phyloP scores from a whole-genome alignment of 2,888 invertebrate species.

The Eueremaeus valkanovi region DNA sequence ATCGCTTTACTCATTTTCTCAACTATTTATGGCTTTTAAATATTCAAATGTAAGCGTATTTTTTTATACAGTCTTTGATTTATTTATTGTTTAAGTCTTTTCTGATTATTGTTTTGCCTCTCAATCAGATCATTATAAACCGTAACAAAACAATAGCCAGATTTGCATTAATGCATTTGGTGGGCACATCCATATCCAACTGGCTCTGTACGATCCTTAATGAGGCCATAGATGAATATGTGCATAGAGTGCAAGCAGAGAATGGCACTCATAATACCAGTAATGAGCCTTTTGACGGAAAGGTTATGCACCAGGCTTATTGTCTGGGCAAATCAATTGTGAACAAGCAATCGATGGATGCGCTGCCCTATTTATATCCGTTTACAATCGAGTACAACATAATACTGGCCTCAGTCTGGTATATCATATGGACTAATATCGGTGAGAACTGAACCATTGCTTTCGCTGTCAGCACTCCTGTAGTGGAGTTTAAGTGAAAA shows the following conservation, averaged over 20 bases:
- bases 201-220: conserved; percentile 73
- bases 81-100: conserved; percentile 38
- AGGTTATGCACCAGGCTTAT: background rate
- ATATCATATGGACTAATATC: conserved; percentile 70
- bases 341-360: conserved; percentile 42
- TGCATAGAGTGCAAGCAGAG: conserved; percentile 21
- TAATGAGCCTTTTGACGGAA: background rate
- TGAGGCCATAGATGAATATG: conserved; percentile 65
- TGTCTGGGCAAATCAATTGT: conserved; percentile 31
- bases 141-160: conserved; percentile 61
- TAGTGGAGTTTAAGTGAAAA: no score
- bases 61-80: background rate
- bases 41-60: conserved; percentile 74
- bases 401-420: conserved; percentile 71
- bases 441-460: conserved; percentile 54
- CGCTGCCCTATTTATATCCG: conserved; percentile 64
- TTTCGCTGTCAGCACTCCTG: background rate
- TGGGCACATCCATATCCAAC: conserved; percentile 71
- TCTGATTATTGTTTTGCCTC: background rate
- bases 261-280: background rate
- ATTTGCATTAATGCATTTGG: conserved; percentile 73
- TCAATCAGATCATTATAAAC: conserved; percentile 60
- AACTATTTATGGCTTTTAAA: conserved; percentile 74
- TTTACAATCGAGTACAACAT: conserved; percentile 76
- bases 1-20: conserved; percentile 68